These are phyloP conservation scores for Digitonthophagus gazella DNA, from an alignment of 2,888 invertebrate species.

Conservation along the genomic window DNA sequence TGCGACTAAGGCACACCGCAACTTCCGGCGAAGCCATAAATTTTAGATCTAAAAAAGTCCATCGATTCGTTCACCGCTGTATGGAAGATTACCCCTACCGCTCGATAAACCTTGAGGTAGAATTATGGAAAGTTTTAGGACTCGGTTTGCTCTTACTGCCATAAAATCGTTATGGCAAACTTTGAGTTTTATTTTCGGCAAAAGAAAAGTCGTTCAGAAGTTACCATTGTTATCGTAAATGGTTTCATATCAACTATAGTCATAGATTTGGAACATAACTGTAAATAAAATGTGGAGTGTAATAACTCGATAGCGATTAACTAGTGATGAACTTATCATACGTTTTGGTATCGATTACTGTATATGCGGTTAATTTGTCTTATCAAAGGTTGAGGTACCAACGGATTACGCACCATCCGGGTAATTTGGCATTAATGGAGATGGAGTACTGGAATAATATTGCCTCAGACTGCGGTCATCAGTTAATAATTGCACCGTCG, in stretches of 20 bases:
- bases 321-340: too few relatives aligned
- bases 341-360: neutral
- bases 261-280: too few relatives aligned
- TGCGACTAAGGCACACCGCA: too few relatives aligned
- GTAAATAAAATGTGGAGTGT: too few relatives aligned
- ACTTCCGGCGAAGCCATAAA: neutral
- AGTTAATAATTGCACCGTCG: neutral
- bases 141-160: neutral
- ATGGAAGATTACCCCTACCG: neutral
- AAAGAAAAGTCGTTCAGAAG: too few relatives aligned
- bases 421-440: neutral
- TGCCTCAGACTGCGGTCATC: neutral
- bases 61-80: neutral
- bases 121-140: neutral
- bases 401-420: neutral
- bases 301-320: too few relatives aligned
- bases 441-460: neutral
- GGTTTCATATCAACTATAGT: too few relatives aligned
- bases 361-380: neutral
- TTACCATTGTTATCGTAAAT: too few relatives aligned
- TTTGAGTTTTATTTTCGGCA: too few relatives aligned
- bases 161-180: too few relatives aligned
- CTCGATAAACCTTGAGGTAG: neutral
- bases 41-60: neutral
- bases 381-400: neutral